Evolutionary conservation across 2,888 invertebrate genomes (phyloP).

Genomic region (Geophilus truncorum): DNA sequence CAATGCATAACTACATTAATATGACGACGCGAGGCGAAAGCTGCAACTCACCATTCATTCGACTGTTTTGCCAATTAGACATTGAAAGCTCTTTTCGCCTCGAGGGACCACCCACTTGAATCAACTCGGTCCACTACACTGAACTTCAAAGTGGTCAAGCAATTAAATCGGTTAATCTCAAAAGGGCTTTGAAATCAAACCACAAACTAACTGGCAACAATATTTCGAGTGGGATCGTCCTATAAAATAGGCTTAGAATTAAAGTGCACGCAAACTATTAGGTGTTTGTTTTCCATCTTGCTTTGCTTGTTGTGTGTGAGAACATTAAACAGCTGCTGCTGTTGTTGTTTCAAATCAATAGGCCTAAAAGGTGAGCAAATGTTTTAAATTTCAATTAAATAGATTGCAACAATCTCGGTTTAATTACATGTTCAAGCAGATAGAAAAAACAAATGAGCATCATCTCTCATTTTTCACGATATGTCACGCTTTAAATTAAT

Average conservation of each 20-base stretch:
- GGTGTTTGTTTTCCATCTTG: constrained; percentile 7
- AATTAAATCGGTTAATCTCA: constrained; percentile 22
- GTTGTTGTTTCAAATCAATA: not conserved
- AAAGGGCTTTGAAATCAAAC: constrained; percentile 25
- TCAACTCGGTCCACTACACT: constrained; percentile 1
- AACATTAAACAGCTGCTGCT: constrained; percentile 7
- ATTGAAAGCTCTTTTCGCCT: not conserved
- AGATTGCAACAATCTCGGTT: not conserved
- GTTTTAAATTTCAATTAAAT: constrained; percentile 17
- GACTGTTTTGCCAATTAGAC: constrained; percentile 1
- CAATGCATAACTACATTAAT: not conserved
- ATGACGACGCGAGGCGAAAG: not conserved
- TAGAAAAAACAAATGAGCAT: no score
- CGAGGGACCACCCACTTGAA: constrained; percentile 20
- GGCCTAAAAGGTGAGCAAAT: not conserved
- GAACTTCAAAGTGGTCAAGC: constrained; percentile 17
- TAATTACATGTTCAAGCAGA: not conserved
- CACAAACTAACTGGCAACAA: constrained; percentile 24
- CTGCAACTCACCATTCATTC: not conserved
- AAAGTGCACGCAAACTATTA: not conserved
- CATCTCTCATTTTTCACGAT: not conserved
- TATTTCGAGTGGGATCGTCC: not conserved
- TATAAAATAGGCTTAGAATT: constrained; percentile 12
- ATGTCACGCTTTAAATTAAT: not conserved
- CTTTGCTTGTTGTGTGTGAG: no score